Percentiles rank a stretch among this genome's conserved stretches.
These are phyloP conservation scores for Remorina albescens DNA, from an alignment of 2,797 vertebrate species.

Conservation along the genomic window DNA sequence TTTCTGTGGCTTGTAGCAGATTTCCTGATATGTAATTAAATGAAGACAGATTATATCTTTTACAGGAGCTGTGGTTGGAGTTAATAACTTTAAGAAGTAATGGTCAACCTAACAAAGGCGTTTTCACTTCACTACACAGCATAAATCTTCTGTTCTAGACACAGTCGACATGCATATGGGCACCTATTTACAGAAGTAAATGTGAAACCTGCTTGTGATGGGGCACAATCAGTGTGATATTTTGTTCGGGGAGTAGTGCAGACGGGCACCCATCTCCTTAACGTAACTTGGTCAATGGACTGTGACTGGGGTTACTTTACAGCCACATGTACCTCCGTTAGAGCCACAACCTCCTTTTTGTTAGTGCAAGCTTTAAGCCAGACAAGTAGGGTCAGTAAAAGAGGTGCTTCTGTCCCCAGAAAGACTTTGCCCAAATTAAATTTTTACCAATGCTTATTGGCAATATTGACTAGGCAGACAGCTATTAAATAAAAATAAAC, in stretches of 20 bases:
- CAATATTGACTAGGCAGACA: neutral
- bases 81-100: neutral
- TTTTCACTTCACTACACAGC: neutral
- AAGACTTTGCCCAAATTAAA: neutral
- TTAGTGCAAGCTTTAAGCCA: neutral
- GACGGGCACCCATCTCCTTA: neutral
- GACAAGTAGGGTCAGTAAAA: neutral
- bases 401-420: neutral
- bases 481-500: neutral
- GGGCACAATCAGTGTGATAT: neutral
- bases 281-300: conserved; percentile 9
- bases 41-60: neutral
- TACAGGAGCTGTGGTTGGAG: no score
- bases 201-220: neutral
- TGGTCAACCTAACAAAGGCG: neutral
- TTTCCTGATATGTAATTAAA: neutral
- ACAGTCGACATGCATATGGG: neutral
- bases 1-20: neutral
- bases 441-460: neutral
- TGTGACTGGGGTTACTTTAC: conserved; percentile 29
- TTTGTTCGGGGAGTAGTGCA: conserved; percentile 13
- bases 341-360: neutral
- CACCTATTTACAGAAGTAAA: neutral
- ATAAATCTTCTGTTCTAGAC: neutral
- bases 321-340: conserved; percentile 13